Evolutionary conservation across 2,888 invertebrate species (phyloP).

Genomic region (Catocala nupta): DNA sequence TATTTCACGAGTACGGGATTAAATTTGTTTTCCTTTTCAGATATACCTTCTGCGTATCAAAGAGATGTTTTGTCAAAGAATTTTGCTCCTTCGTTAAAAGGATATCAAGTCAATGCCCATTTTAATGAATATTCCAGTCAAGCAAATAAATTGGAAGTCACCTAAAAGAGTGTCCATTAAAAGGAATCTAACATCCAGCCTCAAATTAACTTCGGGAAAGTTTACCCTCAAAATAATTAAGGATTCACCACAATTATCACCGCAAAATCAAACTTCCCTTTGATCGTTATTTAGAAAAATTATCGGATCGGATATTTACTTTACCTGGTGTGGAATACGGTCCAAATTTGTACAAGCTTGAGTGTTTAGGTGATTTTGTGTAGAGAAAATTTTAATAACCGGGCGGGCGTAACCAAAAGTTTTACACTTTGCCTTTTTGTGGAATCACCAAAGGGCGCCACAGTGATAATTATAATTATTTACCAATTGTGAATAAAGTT

Average conservation of each 20-base stretch:
- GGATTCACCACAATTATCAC: conserved; percentile 87
- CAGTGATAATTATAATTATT: conserved; percentile 86
- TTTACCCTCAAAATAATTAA: conserved; percentile 88
- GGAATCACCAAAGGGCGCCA: conserved; percentile 77
- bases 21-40: conserved; percentile 47
- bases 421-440: conserved; percentile 82
- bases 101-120: conserved; percentile 67
- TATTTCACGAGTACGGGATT: conserved; percentile 42
- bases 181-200: conserved; percentile 81
- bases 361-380: conserved; percentile 65
- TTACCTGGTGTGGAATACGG: conserved; percentile 58
- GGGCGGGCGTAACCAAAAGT: conserved; percentile 77
- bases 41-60: conserved; percentile 35
- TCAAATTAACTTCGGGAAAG: conserved; percentile 85
- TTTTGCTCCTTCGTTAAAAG: conserved; percentile 66
- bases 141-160: conserved; percentile 84
- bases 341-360: conserved; percentile 56
- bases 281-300: conserved; percentile 77
- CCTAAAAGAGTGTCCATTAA: conserved; percentile 85
- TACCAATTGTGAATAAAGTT: conserved; percentile 84
- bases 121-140: conserved; percentile 83
- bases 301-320: conserved; percentile 60
- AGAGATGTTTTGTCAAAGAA: conserved; percentile 61
- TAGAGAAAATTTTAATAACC: conserved; percentile 82
- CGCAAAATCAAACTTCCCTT: conserved; percentile 85